These are phyloP conservation scores for Elmis aenea DNA, from an alignment of 2,888 invertebrate species.

Conservation along the genomic window DNA sequence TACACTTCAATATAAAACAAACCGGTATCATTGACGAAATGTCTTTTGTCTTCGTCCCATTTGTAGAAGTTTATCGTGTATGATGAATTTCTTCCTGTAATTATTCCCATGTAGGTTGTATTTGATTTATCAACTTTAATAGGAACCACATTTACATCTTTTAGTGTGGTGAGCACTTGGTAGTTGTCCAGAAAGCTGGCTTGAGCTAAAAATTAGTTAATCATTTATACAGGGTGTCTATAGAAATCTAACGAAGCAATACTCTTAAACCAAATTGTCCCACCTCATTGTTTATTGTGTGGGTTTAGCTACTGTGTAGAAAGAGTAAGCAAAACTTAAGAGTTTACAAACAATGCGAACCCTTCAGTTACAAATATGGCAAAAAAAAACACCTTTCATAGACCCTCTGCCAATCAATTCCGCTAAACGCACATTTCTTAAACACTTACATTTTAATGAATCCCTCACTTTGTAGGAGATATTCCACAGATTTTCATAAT, in stretches of 20 bases:
- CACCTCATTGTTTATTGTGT: too few relatives aligned
- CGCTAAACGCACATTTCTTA: not conserved
- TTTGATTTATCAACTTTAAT: constrained; percentile 2
- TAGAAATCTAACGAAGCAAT: too few relatives aligned
- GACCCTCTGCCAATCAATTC: too few relatives aligned
- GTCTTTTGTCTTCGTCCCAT: constrained; percentile 13
- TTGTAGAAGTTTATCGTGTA: constrained; percentile 12
- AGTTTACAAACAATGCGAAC: too few relatives aligned
- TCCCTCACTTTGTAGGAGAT: constrained; percentile 31
- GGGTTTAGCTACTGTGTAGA: too few relatives aligned
- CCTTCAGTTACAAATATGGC: too few relatives aligned
- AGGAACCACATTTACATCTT: constrained; percentile 5
- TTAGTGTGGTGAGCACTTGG: constrained; percentile 16
- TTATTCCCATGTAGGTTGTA: constrained; percentile 7
- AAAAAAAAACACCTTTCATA: too few relatives aligned
- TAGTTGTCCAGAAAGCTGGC: constrained; percentile 34
- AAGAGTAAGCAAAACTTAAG: too few relatives aligned
- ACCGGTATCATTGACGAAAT: constrained; percentile 8
- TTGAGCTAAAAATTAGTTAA: constrained; percentile 29
- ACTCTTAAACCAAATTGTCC: too few relatives aligned
- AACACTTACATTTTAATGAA: constrained; percentile 35
- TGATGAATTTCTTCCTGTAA: constrained; percentile 6
- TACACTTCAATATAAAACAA: constrained; percentile 1
- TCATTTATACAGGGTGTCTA: too few relatives aligned
- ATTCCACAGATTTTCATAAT: constrained; percentile 35